Evolutionary conservation across 2,797 vertebrate species (phyloP).

Genomic region (Sebastes trivittatus): DNA sequence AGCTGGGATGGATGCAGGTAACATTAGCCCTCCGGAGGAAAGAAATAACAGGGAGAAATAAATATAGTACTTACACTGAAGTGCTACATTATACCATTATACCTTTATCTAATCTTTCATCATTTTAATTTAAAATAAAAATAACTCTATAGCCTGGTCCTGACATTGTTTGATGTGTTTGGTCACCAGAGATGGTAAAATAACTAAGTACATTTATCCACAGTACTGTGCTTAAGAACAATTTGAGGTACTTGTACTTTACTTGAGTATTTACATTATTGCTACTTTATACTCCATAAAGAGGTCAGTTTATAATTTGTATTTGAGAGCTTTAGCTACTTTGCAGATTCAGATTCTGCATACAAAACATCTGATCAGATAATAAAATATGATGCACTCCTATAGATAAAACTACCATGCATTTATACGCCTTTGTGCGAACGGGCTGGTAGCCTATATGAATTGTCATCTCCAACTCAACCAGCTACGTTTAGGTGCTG

Average conservation of each 20-base stretch:
- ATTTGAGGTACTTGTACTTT: neutral
- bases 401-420: neutral
- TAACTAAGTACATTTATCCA: neutral
- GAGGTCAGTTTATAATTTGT: neutral
- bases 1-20: neutral
- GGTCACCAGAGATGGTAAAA: neutral
- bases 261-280: neutral
- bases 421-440: neutral
- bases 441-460: no score
- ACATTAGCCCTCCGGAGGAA: neutral
- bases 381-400: neutral
- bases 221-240: neutral
- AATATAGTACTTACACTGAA: neutral
- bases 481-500: no score
- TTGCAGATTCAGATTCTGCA: neutral
- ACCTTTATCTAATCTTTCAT: neutral
- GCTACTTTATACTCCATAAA: neutral
- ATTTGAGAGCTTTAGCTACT: neutral
- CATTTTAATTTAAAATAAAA: neutral
- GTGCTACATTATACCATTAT: neutral
- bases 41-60: neutral
- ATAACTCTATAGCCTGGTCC: no score
- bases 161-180: neutral
- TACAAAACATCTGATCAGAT: neutral
- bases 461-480: no score